Evolutionary conservation across 2,797 vertebrate genomes (phyloP).

Genomic region (Australoheros facetus): DNA sequence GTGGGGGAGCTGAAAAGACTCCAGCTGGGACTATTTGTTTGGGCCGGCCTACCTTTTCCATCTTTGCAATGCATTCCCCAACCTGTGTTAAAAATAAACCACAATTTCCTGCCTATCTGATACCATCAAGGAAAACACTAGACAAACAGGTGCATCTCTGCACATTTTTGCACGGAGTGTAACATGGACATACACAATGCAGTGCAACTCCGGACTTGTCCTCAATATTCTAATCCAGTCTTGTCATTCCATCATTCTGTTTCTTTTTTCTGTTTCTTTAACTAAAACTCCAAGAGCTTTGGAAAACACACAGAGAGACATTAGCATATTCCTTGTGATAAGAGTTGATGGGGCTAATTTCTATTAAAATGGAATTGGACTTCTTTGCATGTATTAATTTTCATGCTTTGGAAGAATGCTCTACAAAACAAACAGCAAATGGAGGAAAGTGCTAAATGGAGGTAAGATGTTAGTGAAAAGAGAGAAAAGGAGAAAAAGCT

Average conservation of each 20-base stretch:
- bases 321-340: slow-evolving; percentile 73
- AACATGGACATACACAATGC: slow-evolving; percentile 14
- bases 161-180: background rate
- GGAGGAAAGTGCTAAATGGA: slow-evolving; percentile 14
- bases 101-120: slow-evolving; percentile 58
- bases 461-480: background rate
- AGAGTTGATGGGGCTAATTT: slow-evolving; percentile 65
- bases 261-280: slow-evolving; percentile 21
- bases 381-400: slow-evolving; percentile 70
- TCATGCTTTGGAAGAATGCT: slow-evolving; percentile 35
- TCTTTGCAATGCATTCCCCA: slow-evolving; percentile 5
- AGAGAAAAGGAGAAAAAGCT: slow-evolving; percentile 1
- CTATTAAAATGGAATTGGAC: slow-evolving; percentile 70
- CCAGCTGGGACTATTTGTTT: slow-evolving; percentile 25
- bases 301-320: slow-evolving; percentile 50
- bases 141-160: slow-evolving; percentile 10
- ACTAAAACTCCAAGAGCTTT: slow-evolving; percentile 39
- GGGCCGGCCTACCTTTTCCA: slow-evolving; percentile 4
- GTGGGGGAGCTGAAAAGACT: slow-evolving; percentile 15
- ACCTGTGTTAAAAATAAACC: slow-evolving; percentile 42
- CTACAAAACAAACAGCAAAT: slow-evolving; percentile 60
- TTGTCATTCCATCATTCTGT: slow-evolving; percentile 49
- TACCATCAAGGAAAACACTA: slow-evolving; percentile 31
- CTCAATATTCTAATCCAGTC: slow-evolving; percentile 26
- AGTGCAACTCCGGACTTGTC: background rate